A percentile compares a stretch with the other conserved stretches of the same genome.
Conservation (phyloP, 2,113 vertebrate species). For the Nesoenas mayeri region DNA sequence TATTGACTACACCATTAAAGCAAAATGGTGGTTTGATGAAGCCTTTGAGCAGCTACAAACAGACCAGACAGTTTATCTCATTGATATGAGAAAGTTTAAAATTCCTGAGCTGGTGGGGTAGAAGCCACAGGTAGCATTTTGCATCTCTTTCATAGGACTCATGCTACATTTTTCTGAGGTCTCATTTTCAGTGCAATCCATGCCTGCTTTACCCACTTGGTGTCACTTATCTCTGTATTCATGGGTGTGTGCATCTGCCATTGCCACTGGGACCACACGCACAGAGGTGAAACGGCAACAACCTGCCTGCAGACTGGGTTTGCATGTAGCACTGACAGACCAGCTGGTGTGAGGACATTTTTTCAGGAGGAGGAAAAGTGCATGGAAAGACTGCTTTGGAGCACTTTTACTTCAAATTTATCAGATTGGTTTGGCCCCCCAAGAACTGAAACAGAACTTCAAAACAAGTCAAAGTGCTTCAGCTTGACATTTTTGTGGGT, state of each 20-base stretch:
- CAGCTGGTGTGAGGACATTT: not conserved
- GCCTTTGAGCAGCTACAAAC: not conserved
- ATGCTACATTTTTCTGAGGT: not conserved
- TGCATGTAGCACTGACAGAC: not conserved
- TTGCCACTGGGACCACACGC: not conserved
- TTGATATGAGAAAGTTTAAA: not conserved
- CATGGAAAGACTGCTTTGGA: too few species aligned
- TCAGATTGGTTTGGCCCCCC: too few species aligned
- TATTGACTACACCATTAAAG: not conserved
- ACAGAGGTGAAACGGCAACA: not conserved
- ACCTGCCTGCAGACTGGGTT: not conserved
- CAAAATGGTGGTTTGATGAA: not conserved
- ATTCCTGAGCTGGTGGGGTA: not conserved
- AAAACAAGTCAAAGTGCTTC: too few species aligned
- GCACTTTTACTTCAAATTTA: too few species aligned
- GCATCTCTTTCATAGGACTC: not conserved
- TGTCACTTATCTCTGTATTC: not conserved
- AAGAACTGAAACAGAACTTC: too few species aligned
- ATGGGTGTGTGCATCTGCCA: rapidly evolving
- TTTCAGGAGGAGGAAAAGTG: not conserved
- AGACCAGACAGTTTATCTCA: not conserved
- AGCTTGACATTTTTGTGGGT: too few species aligned
- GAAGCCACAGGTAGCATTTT: not conserved
- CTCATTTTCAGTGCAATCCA: not conserved
- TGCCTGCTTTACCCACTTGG: not conserved